phyloP scores from a whole-genome alignment of 2,888 invertebrate species.

The Coleophora flavipennella region DNA sequence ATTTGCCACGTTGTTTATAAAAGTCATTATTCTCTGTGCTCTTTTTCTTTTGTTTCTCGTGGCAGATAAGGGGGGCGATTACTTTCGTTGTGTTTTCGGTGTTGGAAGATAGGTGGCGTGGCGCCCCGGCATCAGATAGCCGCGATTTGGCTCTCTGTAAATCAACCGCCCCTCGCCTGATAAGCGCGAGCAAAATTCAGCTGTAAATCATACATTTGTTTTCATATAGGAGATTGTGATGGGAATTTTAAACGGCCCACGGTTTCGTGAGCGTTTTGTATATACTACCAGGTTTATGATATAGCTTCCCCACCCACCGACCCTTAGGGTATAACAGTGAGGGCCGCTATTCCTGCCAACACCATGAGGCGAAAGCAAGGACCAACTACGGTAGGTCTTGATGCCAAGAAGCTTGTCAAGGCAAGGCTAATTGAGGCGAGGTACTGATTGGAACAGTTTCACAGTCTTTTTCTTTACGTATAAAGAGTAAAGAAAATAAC shows the following conservation, averaged over 20 bases:
- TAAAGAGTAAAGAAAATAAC: no score
- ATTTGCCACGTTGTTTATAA: constrained; percentile 15
- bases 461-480: no score
- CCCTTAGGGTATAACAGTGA: no score
- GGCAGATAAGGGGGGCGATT: constrained; percentile 37
- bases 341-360: no score
- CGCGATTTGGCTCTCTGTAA: constrained; percentile 43
- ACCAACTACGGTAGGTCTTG: no score
- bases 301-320: no score
- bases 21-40: constrained; percentile 19
- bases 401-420: no score
- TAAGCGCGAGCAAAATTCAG: constrained; percentile 48
- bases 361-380: no score
- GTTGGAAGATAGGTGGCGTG: constrained; percentile 25
- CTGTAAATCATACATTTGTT: constrained; percentile 64
- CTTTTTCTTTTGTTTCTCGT: constrained; percentile 30
- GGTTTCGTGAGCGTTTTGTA: constrained; percentile 7
- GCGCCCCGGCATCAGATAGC: constrained; percentile 17
- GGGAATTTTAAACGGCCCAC: constrained; percentile 32
- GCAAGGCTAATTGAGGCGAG: no score
- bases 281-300: no score
- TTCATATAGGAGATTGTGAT: constrained; percentile 35
- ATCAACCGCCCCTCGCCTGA: constrained; percentile 59
- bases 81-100: constrained; percentile 34
- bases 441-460: no score